Evolutionary conservation across 2,797 vertebrate species (phyloP), one percentile per base, ranked within the genome.

Genomic region (Acipenser oxyrinchus): DNA sequence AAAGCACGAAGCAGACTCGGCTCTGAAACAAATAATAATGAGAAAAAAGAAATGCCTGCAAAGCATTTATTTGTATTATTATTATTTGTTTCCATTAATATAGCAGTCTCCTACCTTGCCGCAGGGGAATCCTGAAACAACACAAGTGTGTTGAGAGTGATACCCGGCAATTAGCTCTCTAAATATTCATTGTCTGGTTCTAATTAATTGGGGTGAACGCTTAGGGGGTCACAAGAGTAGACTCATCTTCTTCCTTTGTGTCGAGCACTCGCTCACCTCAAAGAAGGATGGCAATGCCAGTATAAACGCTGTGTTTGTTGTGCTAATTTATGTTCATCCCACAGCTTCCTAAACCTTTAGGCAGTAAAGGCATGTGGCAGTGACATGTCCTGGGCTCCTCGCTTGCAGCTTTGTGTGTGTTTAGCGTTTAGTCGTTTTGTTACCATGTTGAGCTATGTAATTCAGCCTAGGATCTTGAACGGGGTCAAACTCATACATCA

Each of bases 101-200:
- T 37, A 37, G 23, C 23, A 37, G 23, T 37, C 4, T 37, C 23
- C 57, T 63, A 64, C 55, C 10, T 67, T 60, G 13, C 15, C 48
- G 63, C 49, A 48, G 7, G 64, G 49, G 50, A 51, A 48, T 68
- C 55, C 63, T 64, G 58, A 71, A 49, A 37, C 57, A 55, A 9
- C 12, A 10, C 12, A 51, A 67, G 61, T 18, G 13, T n/a, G 58
- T 13, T 23, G 18, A 61, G 62, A 55, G 57, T 59, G 61, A 68
- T 15, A 61, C 64, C 59, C 67, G 58, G 66, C 69, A 72, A 62
- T 71, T 72, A 73, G 67, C 61, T 73, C 52, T 55, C 66, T 60
- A 51, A 64, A 60, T 60, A 57, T 63, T 66, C 62, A 52, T 70
- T 68, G 68, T 66, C 60, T 66, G 53, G 13, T 48, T 58, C 62